Evolutionary conservation across 2,113 vertebrate species (phyloP).

Genomic region (Engystomops pustulosus): DNA sequence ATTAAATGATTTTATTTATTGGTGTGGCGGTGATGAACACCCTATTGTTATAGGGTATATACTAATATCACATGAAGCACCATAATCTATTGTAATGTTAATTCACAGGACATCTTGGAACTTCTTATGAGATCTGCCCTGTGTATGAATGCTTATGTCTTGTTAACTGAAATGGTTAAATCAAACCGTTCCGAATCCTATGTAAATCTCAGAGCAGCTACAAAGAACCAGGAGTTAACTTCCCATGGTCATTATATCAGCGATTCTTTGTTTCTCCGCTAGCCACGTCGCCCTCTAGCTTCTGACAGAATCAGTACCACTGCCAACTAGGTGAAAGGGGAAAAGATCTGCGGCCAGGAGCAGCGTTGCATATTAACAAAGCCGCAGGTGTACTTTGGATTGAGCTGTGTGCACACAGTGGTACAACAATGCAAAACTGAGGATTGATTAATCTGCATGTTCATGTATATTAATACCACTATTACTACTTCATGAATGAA

Average conservation of each 20-base stretch:
- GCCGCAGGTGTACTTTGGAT: conserved; percentile 14
- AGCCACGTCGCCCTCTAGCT: conserved; percentile 44
- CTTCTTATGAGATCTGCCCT: background rate
- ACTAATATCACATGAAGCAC: background rate
- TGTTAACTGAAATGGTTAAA: background rate
- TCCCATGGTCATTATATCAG: conserved; percentile 15
- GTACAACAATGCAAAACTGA: background rate
- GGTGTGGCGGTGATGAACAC: too few species aligned
- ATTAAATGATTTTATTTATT: too few species aligned
- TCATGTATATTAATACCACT: background rate
- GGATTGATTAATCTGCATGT: background rate
- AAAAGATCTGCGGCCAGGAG: background rate
- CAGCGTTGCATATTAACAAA: conserved; percentile 12
- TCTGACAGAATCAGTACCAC: background rate
- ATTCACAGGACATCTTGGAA: background rate
- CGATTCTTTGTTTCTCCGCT: background rate
- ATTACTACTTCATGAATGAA: background rate
- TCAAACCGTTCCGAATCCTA: background rate
- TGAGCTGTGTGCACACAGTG: conserved; percentile 10
- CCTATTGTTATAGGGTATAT: too few species aligned
- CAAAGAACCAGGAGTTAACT: background rate
- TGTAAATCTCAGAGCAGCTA: background rate
- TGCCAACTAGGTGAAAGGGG: conserved; percentile 53
- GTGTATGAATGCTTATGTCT: background rate
- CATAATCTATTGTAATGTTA: background rate